Evolutionary conservation across 1,140 invertebrate genomes (phyloP).

Genomic region (Lysiphlebus fabarum): DNA sequence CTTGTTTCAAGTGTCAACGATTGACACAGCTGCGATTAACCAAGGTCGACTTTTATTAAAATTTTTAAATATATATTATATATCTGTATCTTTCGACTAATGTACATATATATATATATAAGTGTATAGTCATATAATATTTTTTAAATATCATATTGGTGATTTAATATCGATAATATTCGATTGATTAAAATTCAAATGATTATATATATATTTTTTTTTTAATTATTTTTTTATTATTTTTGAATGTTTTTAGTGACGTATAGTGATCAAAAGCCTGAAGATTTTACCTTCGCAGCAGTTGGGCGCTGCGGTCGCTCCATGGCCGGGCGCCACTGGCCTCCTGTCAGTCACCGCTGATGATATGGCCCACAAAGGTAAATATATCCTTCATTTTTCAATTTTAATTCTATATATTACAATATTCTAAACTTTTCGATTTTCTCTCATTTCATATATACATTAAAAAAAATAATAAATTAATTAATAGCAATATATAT

Average conservation of each 20-base stretch:
- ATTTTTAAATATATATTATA: too few species aligned
- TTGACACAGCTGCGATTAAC: constrained; percentile 16
- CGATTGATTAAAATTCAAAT: too few species aligned
- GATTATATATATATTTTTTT: background rate
- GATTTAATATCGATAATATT: too few species aligned
- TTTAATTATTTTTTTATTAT: background rate
- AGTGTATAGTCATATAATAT: too few species aligned
- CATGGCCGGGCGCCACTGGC: constrained; percentile 62
- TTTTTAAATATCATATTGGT: too few species aligned
- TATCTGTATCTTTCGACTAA: too few species aligned
- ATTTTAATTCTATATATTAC: background rate
- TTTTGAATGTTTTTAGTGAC: constrained; percentile 25
- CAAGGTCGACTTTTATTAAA: constrained; percentile 8
- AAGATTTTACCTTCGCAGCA: constrained; percentile 60
- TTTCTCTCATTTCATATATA: too few species aligned
- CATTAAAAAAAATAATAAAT: too few species aligned
- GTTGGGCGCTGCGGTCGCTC: constrained; percentile 61
- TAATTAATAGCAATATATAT: too few species aligned
- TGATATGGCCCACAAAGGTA: constrained; percentile 64
- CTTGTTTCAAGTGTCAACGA: constrained; percentile 10
- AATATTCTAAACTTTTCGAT: background rate
- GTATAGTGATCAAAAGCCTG: constrained; percentile 50
- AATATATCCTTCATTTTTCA: constrained; percentile 35
- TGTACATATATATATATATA: too few species aligned
- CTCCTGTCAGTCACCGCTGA: constrained; percentile 60